Base-by-base conservation (phyloP, 2,113 vertebrate genomes). In the Anarhynchus alexandrinus region DNA sequence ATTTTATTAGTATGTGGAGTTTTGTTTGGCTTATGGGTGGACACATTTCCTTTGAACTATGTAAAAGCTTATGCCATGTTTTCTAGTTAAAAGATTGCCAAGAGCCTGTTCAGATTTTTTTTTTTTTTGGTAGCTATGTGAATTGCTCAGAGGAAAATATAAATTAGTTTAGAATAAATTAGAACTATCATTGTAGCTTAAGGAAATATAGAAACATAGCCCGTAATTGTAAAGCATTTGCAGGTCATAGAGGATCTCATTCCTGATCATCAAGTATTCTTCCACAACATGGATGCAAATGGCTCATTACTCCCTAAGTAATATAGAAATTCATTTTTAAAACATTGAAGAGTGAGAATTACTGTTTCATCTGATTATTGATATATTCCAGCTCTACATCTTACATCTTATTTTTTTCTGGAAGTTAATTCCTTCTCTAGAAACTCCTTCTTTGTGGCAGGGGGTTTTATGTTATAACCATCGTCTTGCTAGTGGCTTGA, bases 111-210 rank as follows among this genome's bases (percentile, higher is more conserved):
- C 54, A 54, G 34, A 12, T 52, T 36, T 40, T 36, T 38, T 42
- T 61, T 82, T 51, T 61, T 55, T 42, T 69, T 40, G 5, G 32
- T 86, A 84, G 42, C 16, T 83, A 3, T 92, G 25, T 84, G 47
- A 88, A 64, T 92, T 88, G 65, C 83, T 94, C 58, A 40, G 38
- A 89, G 86, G 34, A 79, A 94, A 94, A 88, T 58, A 78, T 54
- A 90, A 72, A 83, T 52, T 19, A 81, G 10, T 55, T 94, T 76
- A 82, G 61, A 94, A 69, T 91, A 84, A 72, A 82, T 91, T 80
- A 80, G 34, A 52, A 6, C 29, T 77, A 40, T 86, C 42, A 42
- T 93, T 95, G 72, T 96, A 49, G 30, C 40, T 82, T 88, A 59
- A 94, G 82, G 70, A 74, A 73, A 93, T 70, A 52, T 1, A 40